Evolutionary conservation across 1,140 invertebrate species (phyloP), one percentile per base, ranked within the genome.

Genomic region (Homalodisca vitripennis): DNA sequence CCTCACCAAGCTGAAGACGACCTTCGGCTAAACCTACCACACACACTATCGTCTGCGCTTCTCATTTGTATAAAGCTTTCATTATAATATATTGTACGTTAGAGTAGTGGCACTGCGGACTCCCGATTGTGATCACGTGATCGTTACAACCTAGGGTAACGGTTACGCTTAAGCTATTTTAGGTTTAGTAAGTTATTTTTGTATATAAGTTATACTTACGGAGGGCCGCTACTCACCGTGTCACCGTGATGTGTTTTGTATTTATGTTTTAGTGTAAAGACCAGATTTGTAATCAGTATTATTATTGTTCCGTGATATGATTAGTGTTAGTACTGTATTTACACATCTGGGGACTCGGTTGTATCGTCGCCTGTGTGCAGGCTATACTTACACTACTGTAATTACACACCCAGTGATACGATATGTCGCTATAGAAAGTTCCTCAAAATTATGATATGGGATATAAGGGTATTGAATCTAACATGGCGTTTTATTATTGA

Each of bases 1-100:
- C 62, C 82, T 95, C 71, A 86, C 86, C 78, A 93, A 93, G 83
- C 85, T 94, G 72, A 89, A 88, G 81, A 76, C 78, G 34, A 82
- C 83, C 1, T 82, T 80, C 73, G 78, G 81, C 74, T 83, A 82
- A 82, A 69, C 46, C n/a, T 12, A 20, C 24, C 6, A 20, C 62
- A n/a, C 26, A 32, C 12, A 32, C 26, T 29, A 46, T 17, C 32
- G 41, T 41, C 62, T 32, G 34, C 17, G 12, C 27, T 62, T 64
- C 29, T 60, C 62, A 66, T 66, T 66, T 66, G 63, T 66, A 66
- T 66, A 66, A 66, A 66, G 63, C 63, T 66, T 66, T 66, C 63
- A 66, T 31, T 27, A 14, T 60, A 22, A 17, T 60, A 60, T 22
- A 31, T 63, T 14, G 30, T n/a, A 63, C 20, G 31, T n/a, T 31